Conservation (phyloP, 2,797 vertebrate species). For the Hephaestus fuliginosus region DNA sequence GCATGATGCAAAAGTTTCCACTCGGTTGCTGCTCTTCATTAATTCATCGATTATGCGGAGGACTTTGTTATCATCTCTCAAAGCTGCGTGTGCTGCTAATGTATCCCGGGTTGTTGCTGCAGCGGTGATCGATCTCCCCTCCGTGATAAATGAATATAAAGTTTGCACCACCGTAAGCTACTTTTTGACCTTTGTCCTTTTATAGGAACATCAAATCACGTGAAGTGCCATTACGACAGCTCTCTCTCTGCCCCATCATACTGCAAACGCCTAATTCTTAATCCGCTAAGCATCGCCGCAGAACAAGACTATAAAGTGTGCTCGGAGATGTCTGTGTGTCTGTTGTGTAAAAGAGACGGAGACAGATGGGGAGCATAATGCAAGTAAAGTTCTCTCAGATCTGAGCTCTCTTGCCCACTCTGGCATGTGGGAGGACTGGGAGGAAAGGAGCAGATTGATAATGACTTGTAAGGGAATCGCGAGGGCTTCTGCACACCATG, state of each 20-base stretch:
- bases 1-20: background rate
- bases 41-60: no score
- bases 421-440: constrained; percentile 53
- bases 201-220: background rate
- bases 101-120: constrained; percentile 1
- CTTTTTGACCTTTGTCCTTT: background rate
- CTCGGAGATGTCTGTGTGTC: constrained; percentile 7
- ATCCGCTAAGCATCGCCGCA: constrained; percentile 21
- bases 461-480: constrained; percentile 66
- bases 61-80: constrained; percentile 13
- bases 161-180: background rate
- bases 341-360: constrained; percentile 19
- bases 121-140: background rate
- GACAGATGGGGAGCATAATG: constrained; percentile 61
- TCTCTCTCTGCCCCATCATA: background rate
- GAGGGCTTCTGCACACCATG: constrained; percentile 46
- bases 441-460: constrained; percentile 66
- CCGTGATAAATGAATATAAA: constrained; percentile 25
- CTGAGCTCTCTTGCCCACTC: constrained; percentile 39
- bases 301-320: constrained; percentile 39
- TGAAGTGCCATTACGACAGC: background rate
- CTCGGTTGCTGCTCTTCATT: background rate
- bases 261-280: constrained; percentile 5
- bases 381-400: constrained; percentile 41
- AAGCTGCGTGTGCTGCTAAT: constrained; percentile 11